These are phyloP conservation scores for Hydrolagus colliei DNA, from an alignment of 2,797 vertebrate species.

Conservation along the genomic window DNA sequence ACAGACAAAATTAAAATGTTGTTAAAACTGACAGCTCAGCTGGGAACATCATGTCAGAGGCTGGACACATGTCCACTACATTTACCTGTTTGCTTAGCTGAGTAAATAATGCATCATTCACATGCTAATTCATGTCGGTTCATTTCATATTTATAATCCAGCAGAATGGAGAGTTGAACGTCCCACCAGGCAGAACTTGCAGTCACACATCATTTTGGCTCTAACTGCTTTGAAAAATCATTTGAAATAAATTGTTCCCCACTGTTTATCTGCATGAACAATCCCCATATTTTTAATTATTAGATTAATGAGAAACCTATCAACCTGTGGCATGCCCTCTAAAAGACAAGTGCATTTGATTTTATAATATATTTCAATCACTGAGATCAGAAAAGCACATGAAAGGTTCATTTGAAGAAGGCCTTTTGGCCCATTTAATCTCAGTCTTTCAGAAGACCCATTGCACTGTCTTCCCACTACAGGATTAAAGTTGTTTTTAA, in stretches of 20 bases:
- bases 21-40: not conserved
- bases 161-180: conserved; percentile 36
- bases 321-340: no score
- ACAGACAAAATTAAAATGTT: conserved; percentile 27
- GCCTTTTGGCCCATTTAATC: no score
- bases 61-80: conserved; percentile 33
- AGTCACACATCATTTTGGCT: not conserved
- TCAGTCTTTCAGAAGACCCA: no score
- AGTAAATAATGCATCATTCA: conserved; percentile 60
- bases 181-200: conserved; percentile 36
- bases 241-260: no score
- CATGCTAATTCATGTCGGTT: conserved; percentile 47
- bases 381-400: no score
- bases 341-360: no score
- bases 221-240: not conserved
- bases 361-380: no score
- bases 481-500: no score
- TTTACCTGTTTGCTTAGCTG: conserved; percentile 56
- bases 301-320: not conserved
- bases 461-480: no score
- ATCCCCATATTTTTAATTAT: not conserved
- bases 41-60: not conserved
- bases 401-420: no score
- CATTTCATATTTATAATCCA: conserved; percentile 53
- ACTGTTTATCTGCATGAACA: not conserved